A percentile compares a stretch with the other conserved stretches of the same genome.
These are phyloP conservation scores for Spea bombifrons DNA, from an alignment of 2,113 vertebrate species.

Conservation along the genomic window DNA sequence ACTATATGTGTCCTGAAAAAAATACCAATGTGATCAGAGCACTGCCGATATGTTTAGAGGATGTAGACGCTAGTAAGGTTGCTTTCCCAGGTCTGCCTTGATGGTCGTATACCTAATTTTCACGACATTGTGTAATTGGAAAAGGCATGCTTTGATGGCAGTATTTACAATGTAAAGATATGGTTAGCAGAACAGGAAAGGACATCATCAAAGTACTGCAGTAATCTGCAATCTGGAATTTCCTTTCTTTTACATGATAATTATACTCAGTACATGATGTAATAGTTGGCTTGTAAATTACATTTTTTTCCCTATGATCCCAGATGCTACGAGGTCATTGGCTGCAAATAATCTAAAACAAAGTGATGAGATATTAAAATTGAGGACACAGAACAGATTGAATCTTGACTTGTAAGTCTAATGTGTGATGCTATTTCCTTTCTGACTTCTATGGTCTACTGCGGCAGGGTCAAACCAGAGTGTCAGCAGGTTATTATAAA, in stretches of 20 bases:
- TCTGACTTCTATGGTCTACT: too few relatives aligned
- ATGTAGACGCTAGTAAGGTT: too few relatives aligned
- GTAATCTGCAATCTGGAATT: constrained; percentile 20
- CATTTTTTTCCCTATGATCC: constrained; percentile 51
- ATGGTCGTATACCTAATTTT: neutral
- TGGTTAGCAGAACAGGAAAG: constrained; percentile 12
- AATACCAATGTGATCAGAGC: too few relatives aligned
- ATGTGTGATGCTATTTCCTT: too few relatives aligned
- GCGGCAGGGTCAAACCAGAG: too few relatives aligned
- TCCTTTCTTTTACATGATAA: constrained; percentile 46
- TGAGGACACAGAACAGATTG: too few relatives aligned
- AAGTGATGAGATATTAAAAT: constrained; percentile 16
- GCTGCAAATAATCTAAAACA: constrained; percentile 56
- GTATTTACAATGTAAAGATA: constrained; percentile 26
- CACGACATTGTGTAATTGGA: neutral
- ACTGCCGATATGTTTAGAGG: too few relatives aligned
- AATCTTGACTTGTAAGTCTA: too few relatives aligned
- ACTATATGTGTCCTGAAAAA: too few relatives aligned
- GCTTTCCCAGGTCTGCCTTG: too few relatives aligned
- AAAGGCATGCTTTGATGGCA: constrained; percentile 14
- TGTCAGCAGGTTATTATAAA: too few relatives aligned
- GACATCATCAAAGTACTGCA: constrained; percentile 16
- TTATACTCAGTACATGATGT: constrained; percentile 51
- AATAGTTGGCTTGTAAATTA: constrained; percentile 51
- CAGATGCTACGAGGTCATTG: constrained; percentile 59